A percentile compares a stretch with the other conserved stretches of the same genome.
Evolutionary conservation across 2,797 vertebrate genomes (phyloP).

Genomic region (Bradypodion pumilum): DNA sequence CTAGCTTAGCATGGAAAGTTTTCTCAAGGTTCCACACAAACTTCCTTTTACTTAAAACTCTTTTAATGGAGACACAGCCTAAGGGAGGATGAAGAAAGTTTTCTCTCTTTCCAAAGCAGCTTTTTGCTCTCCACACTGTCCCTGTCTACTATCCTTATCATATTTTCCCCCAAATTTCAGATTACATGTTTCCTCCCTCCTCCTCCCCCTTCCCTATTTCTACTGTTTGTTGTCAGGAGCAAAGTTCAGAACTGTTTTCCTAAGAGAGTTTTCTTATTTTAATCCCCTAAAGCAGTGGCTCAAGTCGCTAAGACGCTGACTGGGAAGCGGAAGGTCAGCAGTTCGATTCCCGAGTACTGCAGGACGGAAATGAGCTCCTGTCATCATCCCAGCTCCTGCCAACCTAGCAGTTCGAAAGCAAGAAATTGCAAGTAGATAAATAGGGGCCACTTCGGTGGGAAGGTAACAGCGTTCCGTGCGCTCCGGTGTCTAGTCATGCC

Average conservation of each 20-base stretch:
- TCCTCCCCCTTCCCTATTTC: not conserved
- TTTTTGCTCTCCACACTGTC: not conserved
- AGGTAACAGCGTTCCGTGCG: too few species aligned
- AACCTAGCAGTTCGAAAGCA: too few species aligned
- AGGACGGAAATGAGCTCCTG: too few species aligned
- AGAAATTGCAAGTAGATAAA: too few species aligned
- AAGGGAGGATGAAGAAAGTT: not conserved
- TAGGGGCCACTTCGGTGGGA: too few species aligned
- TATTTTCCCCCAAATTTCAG: too few species aligned
- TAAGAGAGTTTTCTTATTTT: not conserved
- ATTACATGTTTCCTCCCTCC: not conserved
- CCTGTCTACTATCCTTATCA: not conserved
- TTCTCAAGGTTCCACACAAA: not conserved
- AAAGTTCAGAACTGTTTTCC: conserved; percentile 8
- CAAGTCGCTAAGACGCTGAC: too few species aligned
- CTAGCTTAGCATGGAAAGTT: not conserved
- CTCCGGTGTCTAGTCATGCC: too few species aligned
- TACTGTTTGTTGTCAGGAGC: not conserved
- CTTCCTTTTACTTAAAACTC: not conserved
- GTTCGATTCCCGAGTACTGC: too few species aligned
- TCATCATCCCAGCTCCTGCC: too few species aligned
- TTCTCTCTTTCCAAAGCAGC: not conserved
- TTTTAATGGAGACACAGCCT: not conserved
- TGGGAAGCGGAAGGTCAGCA: too few species aligned
- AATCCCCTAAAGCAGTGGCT: not conserved